Evolutionary conservation across 2,797 vertebrate genomes (phyloP), one percentile per base, ranked within the genome.

Genomic region (Sebastolobus alascanus): DNA sequence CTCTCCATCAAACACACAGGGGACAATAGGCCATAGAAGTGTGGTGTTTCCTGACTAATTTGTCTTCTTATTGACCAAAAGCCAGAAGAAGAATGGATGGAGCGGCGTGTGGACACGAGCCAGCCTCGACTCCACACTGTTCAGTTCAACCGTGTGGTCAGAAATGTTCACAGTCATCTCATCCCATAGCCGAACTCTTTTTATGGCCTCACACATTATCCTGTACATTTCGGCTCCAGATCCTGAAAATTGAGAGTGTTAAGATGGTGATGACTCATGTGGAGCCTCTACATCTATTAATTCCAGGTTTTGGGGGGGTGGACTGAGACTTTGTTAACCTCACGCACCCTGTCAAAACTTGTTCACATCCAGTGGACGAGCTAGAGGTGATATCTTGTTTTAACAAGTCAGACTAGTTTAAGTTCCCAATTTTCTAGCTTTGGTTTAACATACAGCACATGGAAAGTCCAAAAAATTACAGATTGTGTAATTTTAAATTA

Each of bases 201-300:
- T 90, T 83, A 89, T 80, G 68, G 82, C 75, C 89, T 88, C 89
- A 88, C 90, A 90, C 83, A 80, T 90, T 88, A 86, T 90, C 74
- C 77, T 67, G 70, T 66, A 72, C 74, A 80, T 56, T 84, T 58
- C 33, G 64, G 85, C 79, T 74, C 77, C 75, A 86, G 74, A 85
- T 33, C 52, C 52, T 66, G 87, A 85, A 91, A 86, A 79, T 8
- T 54, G 73, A 86, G 64, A 86, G 64, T 55, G 87, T 84, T 84
- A 82, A 86, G 68, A 75, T 75, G 68, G n/a, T 9, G 76, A 77
- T 89, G 82, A 90, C 86, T 90, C 82, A 87, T 70, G 33, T 33
- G 25, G 71, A 88, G 84, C 78, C 68, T 74, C 54, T 58, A 40
- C 58, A 71, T 86, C 50, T 72, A 59, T 67, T 69, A 80, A 59